Evolutionary conservation across 2,113 vertebrate genomes (phyloP).

Genomic region (Odontophorus gujanensis): DNA sequence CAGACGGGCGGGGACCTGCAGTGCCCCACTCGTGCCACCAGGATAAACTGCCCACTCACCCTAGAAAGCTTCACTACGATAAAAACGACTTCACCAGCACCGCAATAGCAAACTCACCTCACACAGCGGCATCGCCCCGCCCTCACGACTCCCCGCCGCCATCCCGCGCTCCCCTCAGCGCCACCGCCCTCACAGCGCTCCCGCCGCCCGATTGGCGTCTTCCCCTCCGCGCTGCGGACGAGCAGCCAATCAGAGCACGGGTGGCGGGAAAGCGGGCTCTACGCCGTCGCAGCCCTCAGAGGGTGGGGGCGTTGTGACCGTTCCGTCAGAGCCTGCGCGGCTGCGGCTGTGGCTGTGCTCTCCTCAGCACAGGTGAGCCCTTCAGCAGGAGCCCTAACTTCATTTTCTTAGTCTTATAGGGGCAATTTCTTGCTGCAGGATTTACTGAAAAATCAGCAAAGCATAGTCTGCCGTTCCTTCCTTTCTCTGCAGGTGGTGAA

Average conservation of each 20-base stretch:
- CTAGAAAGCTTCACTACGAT: no score
- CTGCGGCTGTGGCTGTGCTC: accelerated
- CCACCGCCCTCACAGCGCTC: accelerated
- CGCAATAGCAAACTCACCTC: neutral
- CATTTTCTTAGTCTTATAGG: neutral
- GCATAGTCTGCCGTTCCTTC: neutral
- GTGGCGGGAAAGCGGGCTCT: accelerated
- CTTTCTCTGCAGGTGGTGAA: neutral
- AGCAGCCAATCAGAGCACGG: neutral
- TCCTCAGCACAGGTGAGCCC: accelerated
- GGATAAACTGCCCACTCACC: no score
- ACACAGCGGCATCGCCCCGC: accelerated
- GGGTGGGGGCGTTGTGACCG: accelerated
- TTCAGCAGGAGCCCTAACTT: accelerated
- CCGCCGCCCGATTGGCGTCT: neutral
- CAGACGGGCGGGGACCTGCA: neutral
- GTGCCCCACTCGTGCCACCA: neutral
- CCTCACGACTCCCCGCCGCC: accelerated
- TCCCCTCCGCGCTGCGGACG: accelerated
- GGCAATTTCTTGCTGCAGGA: neutral
- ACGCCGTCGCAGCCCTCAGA: accelerated
- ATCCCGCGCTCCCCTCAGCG: accelerated
- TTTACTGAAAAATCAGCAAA: neutral
- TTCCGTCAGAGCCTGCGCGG: accelerated
- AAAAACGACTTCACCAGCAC: neutral